Conservation (phyloP, 2,797 vertebrate species). For the Helostoma temminkii region DNA sequence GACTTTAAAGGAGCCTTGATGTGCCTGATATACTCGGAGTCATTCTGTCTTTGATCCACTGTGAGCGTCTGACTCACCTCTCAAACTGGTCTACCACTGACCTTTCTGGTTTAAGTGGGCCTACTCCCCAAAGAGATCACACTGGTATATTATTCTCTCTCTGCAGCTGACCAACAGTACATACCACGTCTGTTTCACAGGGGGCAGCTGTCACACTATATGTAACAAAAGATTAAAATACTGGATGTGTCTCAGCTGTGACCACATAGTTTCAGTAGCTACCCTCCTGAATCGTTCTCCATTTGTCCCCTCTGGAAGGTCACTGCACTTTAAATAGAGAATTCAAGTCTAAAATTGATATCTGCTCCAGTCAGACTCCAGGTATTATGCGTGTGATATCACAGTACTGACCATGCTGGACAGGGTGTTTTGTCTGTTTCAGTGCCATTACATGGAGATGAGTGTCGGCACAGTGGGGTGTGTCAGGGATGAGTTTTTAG, state of each 20-base stretch:
- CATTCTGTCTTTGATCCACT: conserved; percentile 33
- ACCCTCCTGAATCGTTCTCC: conserved; percentile 38
- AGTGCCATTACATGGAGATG: not conserved
- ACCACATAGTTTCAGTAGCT: conserved; percentile 52
- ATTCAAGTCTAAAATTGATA: conserved; percentile 46
- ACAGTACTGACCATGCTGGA: conserved; percentile 33
- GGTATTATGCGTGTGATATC: conserved; percentile 30
- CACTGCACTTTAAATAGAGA: conserved; percentile 61
- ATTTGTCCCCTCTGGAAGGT: conserved; percentile 49
- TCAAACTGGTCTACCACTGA: conserved; percentile 62
- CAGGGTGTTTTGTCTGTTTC: conserved; percentile 22
- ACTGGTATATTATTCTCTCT: conserved; percentile 37
- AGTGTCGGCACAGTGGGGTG: not conserved
- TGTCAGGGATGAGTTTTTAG: conserved; percentile 19
- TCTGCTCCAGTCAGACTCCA: not conserved
- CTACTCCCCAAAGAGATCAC: conserved; percentile 50
- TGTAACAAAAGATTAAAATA: conserved; percentile 72
- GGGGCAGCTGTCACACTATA: conserved; percentile 70
- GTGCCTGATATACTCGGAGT: not conserved
- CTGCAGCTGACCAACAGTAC: conserved; percentile 42
- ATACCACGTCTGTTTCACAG: conserved; percentile 48
- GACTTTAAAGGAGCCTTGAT: not conserved
- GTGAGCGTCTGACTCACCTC: conserved; percentile 60
- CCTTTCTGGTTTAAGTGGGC: conserved; percentile 62
- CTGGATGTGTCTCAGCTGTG: conserved; percentile 46